These are phyloP conservation scores for Glossosoma conforme DNA, from an alignment of 1,140 invertebrate genomes.

Conservation along the genomic window DNA sequence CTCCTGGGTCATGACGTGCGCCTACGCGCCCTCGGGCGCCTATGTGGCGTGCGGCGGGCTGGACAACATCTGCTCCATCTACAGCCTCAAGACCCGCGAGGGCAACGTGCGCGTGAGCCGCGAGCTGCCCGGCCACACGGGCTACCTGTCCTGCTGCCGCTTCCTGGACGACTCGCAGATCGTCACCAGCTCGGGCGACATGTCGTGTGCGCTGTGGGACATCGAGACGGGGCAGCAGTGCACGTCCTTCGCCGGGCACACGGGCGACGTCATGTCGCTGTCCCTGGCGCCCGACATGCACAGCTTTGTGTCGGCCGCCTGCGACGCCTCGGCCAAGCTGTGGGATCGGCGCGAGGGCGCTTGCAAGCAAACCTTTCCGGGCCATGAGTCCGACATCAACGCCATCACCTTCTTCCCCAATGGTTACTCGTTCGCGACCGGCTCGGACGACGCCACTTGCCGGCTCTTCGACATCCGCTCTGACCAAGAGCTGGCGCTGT, in stretches of 20 bases:
- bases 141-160: slow-evolving; percentile 91
- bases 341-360: slow-evolving; percentile 92
- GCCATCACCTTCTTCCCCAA: slow-evolving; percentile 94
- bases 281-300: slow-evolving; percentile 85
- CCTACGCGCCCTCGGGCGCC: slow-evolving; percentile 88
- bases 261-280: slow-evolving; percentile 92
- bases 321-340: slow-evolving; percentile 90
- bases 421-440: slow-evolving; percentile 90
- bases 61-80: slow-evolving; percentile 96
- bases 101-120: slow-evolving; percentile 89
- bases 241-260: slow-evolving; percentile 89
- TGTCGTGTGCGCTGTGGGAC: slow-evolving; percentile 87
- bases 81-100: slow-evolving; percentile 90
- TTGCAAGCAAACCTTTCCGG: slow-evolving; percentile 93
- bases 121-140: slow-evolving; percentile 90
- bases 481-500: slow-evolving; percentile 86
- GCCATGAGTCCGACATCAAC: slow-evolving; percentile 94
- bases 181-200: slow-evolving; percentile 43
- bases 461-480: slow-evolving; percentile 88
- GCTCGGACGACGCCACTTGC: slow-evolving; percentile 92
- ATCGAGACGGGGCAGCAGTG: slow-evolving; percentile 94
- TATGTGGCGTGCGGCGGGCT: slow-evolving; percentile 92
- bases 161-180: slow-evolving; percentile 91
- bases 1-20: slow-evolving; percentile 96
- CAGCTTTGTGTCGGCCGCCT: slow-evolving; percentile 91